Base-by-base conservation (phyloP, 2,113 vertebrate genomes). In the Rhadina sibilatrix region DNA sequence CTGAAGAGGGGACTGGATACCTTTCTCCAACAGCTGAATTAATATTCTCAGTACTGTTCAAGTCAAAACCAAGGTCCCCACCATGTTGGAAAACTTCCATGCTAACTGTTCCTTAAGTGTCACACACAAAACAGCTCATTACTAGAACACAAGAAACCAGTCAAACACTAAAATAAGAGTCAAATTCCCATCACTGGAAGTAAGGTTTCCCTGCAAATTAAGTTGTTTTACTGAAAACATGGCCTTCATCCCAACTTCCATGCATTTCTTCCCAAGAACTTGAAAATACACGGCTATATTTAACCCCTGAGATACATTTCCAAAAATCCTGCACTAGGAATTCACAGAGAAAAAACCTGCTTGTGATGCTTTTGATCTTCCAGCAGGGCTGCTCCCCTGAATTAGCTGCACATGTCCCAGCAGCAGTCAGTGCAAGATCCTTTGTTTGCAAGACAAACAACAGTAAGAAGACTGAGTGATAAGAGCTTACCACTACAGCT, bases 281-380 rank as follows among this genome's bases (percentile, higher is more conserved):
- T 80, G 57, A 77, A 85, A 87, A 50, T 56, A 53, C 15, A 37
- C n/a, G n/a, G 42, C 69, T 96, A 89, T 95, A 94, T 94, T 95
- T 95, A 97, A 91, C 65, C 27, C 38, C 37, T 15, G 38, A 57
- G 37, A 37, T 63, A 37, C 1, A 8, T 47, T 84, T 82, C 82
- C 65, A 94, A 93, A 95, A 78, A 65, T 38, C 63, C 57, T n/a
- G 9, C 0, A 1, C 53, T 15, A 88, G 68, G 65, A 95, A 94
- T 78, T 22, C 10, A 15, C 38, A 20, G 53, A 52, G 78, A 22
- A n/a, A 38, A 37, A 60, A 38, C 2, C 40, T 9, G 52, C 72
- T 44, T 83, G 70, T 25, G 71, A 83, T 88, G 91, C 69, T 87
- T 95, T 83, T 93, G 83, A 97, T 93, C 78, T 88, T 24, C 47